Evolutionary conservation across 2,888 invertebrate species (phyloP).

Genomic region (Lissocephala sabroskyi): DNA sequence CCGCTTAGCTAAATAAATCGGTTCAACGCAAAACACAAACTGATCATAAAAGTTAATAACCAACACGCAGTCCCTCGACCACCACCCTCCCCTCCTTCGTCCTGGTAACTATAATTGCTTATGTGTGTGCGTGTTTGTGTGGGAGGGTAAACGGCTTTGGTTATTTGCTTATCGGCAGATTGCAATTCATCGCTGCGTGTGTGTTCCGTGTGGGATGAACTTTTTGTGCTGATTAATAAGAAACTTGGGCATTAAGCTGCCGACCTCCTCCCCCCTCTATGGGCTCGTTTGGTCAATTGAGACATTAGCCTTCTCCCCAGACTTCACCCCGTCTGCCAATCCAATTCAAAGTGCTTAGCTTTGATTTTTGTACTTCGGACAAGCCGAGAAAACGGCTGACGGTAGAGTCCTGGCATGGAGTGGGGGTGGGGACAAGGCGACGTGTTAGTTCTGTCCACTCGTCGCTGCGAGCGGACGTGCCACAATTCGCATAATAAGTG

Average conservation of each 20-base stretch:
- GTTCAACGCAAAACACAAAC: conserved; percentile 65
- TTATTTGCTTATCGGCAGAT: conserved; percentile 31
- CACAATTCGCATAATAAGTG: conserved; percentile 49
- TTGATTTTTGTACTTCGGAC: conserved; percentile 48
- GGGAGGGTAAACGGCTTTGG: conserved; percentile 2
- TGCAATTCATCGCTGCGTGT: conserved; percentile 56
- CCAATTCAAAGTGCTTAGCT: conserved; percentile 66
- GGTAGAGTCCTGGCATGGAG: too few relatives aligned
- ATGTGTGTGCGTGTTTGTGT: conserved; percentile 1
- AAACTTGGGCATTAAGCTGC: too few relatives aligned
- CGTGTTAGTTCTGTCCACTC: conserved; percentile 52
- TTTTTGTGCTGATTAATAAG: conserved; percentile 26
- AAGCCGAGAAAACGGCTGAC: too few relatives aligned
- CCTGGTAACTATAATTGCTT: background rate
- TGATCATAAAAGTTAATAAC: conserved; percentile 64
- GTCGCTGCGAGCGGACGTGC: conserved; percentile 55
- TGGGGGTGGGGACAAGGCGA: too few relatives aligned
- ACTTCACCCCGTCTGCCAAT: too few relatives aligned
- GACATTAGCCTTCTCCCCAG: conserved; percentile 48
- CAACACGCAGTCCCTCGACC: conserved; percentile 18
- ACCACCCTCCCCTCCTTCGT: background rate
- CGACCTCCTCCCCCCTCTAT: too few relatives aligned
- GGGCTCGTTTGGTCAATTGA: conserved; percentile 31
- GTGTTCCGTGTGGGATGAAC: too few relatives aligned
- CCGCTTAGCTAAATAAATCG: conserved; percentile 65